Evolutionary conservation across 2,797 vertebrate genomes (phyloP).

Genomic region (Sebastes taczanowskii): DNA sequence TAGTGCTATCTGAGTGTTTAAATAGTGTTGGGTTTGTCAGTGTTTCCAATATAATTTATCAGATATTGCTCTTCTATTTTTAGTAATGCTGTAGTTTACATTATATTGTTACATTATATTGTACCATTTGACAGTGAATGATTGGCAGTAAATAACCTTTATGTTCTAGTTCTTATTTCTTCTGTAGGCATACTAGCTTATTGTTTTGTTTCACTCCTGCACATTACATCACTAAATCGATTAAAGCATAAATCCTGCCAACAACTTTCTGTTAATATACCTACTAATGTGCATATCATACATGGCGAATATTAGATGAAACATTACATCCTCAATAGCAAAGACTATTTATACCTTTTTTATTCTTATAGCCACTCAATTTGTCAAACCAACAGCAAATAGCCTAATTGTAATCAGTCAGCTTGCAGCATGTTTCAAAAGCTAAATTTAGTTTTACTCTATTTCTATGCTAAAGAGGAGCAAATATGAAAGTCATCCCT

Average conservation of each 20-base stretch:
- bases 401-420: slow-evolving; percentile 28
- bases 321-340: slow-evolving; percentile 42
- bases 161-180: neutral
- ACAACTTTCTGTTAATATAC: slow-evolving; percentile 31
- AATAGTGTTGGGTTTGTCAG: neutral
- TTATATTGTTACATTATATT: neutral
- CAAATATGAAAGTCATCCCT: slow-evolving; percentile 61
- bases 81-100: neutral
- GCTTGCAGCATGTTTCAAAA: slow-evolving; percentile 29
- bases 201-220: slow-evolving; percentile 10
- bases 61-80: neutral
- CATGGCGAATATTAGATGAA: slow-evolving; percentile 30
- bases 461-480: slow-evolving; percentile 35
- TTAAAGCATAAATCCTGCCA: slow-evolving; percentile 1
- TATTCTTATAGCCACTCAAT: slow-evolving; percentile 34
- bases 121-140: neutral
- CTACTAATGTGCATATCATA: slow-evolving; percentile 36
- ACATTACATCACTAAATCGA: slow-evolving; percentile 25
- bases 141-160: neutral
- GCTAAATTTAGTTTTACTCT: slow-evolving; percentile 24
- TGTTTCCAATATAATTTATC: neutral
- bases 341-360: slow-evolving; percentile 50
- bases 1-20: neutral
- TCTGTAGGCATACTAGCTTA: neutral
- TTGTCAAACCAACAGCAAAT: slow-evolving; percentile 47